phyloP scores from a whole-genome alignment of 2,113 vertebrate species.

The Mola mola region DNA sequence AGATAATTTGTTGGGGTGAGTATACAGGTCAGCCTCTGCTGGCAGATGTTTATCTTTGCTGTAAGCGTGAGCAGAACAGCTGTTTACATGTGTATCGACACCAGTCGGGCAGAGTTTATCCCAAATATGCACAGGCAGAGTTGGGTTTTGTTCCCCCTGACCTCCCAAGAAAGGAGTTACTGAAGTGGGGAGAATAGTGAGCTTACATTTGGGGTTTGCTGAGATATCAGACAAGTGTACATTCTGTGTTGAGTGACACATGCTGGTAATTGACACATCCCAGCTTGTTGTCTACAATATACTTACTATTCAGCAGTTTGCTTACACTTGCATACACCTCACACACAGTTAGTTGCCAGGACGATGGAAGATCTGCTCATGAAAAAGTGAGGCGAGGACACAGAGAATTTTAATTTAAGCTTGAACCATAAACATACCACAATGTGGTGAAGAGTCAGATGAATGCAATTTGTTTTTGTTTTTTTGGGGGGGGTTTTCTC shows the following conservation, averaged over 20 bases:
- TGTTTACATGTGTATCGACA: constrained; percentile 48
- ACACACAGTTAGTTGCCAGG: constrained; percentile 51
- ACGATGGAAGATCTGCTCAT: constrained; percentile 39
- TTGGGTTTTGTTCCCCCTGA: no score
- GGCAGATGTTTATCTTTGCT: constrained; percentile 62
- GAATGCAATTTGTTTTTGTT: no score
- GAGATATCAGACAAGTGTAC: constrained; percentile 45
- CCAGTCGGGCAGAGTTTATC: constrained; percentile 21
- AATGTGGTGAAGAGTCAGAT: background rate
- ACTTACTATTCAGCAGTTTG: constrained; percentile 42
- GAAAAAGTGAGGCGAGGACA: constrained; percentile 17
- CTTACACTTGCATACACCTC: constrained; percentile 24
- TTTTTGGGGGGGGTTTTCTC: background rate
- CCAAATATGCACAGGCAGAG: constrained; percentile 4
- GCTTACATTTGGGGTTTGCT: constrained; percentile 57
- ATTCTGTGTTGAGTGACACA: constrained; percentile 7
- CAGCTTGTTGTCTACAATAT: constrained; percentile 57
- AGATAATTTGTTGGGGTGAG: constrained; percentile 46
- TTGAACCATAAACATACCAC: background rate
- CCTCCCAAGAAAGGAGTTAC: background rate
- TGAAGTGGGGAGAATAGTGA: background rate
- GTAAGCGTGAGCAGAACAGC: constrained; percentile 41
- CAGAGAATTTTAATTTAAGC: constrained; percentile 18
- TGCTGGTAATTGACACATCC: constrained; percentile 39
- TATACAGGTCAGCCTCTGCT: constrained; percentile 44